Conservation (phyloP, 2,797 vertebrate genomes). For the Xenentodon cancila region DNA sequence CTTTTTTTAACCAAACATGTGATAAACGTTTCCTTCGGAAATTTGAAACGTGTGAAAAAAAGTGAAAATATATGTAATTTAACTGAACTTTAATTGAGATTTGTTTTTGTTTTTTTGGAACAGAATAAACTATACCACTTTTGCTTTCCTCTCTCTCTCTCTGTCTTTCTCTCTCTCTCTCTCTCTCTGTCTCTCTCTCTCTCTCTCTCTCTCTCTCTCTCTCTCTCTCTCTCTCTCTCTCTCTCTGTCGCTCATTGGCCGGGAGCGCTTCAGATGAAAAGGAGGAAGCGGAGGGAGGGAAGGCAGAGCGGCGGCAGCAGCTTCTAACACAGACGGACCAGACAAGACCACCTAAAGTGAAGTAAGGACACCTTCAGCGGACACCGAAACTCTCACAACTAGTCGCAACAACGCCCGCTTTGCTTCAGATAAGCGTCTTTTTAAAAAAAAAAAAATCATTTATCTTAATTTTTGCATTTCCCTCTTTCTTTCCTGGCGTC, state of each 20-base stretch:
- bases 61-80: too few relatives aligned
- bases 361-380: neutral
- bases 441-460: too few relatives aligned
- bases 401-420: neutral
- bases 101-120: too few relatives aligned
- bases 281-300: slow-evolving; percentile 56
- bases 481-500: neutral
- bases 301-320: slow-evolving; percentile 33
- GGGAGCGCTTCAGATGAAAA: slow-evolving; percentile 51
- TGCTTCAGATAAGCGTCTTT: neutral
- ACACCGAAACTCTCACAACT: neutral
- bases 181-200: slow-evolving; percentile 13
- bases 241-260: slow-evolving; percentile 15
- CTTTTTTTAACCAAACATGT: neutral
- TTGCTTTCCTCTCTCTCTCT: neutral
- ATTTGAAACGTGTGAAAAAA: too few relatives aligned
- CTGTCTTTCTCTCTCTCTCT: neutral
- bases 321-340: slow-evolving; percentile 10
- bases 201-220: neutral
- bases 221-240: neutral
- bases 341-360: slow-evolving; percentile 9
- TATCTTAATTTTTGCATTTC: neutral
- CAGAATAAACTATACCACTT: too few relatives aligned
- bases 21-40: too few relatives aligned
- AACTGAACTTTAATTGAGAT: too few relatives aligned